phyloP scores from a whole-genome alignment of 1,140 invertebrate species.

The Procambarus clarkii region DNA sequence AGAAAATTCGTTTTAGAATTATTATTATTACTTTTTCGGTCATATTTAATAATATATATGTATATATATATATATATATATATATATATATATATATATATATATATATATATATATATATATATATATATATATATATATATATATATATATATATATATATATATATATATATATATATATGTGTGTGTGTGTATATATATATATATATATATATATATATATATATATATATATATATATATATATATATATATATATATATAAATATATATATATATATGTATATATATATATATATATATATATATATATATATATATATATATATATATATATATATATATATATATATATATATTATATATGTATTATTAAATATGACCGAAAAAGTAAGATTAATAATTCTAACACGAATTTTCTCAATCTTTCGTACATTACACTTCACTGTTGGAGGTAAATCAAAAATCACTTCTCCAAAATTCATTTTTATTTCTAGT shows the following conservation, averaged over 20 bases:
- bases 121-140: slow-evolving; percentile 12
- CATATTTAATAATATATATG: background rate
- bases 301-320: background rate
- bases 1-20: no score
- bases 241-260: slow-evolving; percentile 12
- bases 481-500: no score
- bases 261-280: slow-evolving; percentile 12
- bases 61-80: background rate
- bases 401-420: no score
- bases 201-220: slow-evolving; percentile 12
- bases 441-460: no score
- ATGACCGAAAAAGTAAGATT: no score
- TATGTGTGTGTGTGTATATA: slow-evolving; percentile 12
- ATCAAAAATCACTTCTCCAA: no score
- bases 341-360: no score
- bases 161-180: slow-evolving; percentile 12
- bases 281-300: slow-evolving; percentile 12
- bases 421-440: no score
- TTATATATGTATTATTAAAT: no score
- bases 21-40: no score
- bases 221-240: slow-evolving; percentile 12
- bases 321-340: no score
- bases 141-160: slow-evolving; percentile 12
- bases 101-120: slow-evolving; percentile 12
- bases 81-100: slow-evolving; percentile 12